These are phyloP conservation scores for Cyprinodon variegatus DNA, from an alignment of 2,113 vertebrate species.

Conservation along the genomic window DNA sequence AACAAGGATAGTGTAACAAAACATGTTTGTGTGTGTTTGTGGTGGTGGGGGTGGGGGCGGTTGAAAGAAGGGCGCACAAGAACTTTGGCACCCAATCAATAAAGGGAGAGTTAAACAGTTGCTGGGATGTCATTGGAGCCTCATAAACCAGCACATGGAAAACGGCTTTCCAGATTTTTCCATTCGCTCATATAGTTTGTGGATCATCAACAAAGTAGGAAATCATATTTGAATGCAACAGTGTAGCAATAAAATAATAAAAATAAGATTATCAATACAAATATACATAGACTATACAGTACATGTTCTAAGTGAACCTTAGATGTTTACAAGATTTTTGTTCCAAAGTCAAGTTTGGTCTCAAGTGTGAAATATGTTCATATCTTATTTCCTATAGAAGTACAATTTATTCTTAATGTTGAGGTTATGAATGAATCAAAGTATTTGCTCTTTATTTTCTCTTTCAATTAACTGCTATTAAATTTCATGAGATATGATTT, in stretches of 20 bases:
- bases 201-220: constrained; percentile 24
- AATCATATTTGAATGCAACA: constrained; percentile 64
- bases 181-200: constrained; percentile 50
- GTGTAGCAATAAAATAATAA: constrained; percentile 27
- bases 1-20: too few relatives aligned
- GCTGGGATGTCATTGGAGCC: constrained; percentile 55
- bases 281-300: constrained; percentile 13
- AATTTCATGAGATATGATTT: too few relatives aligned
- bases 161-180: constrained; percentile 62
- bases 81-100: constrained; percentile 63
- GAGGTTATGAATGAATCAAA: background rate
- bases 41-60: background rate
- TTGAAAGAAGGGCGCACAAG: constrained; percentile 29
- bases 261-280: constrained; percentile 45
- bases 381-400: background rate
- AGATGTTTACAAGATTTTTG: too few relatives aligned
- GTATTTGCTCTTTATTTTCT: background rate
- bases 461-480: background rate
- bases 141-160: constrained; percentile 59
- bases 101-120: constrained; percentile 74
- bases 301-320: constrained; percentile 1
- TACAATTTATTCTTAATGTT: background rate
- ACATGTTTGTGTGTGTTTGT: too few relatives aligned
- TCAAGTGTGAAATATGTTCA: background rate
- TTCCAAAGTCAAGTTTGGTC: background rate